Conservation (phyloP, 2,797 vertebrate genomes). For the Chaetophractus vellerosus region DNA sequence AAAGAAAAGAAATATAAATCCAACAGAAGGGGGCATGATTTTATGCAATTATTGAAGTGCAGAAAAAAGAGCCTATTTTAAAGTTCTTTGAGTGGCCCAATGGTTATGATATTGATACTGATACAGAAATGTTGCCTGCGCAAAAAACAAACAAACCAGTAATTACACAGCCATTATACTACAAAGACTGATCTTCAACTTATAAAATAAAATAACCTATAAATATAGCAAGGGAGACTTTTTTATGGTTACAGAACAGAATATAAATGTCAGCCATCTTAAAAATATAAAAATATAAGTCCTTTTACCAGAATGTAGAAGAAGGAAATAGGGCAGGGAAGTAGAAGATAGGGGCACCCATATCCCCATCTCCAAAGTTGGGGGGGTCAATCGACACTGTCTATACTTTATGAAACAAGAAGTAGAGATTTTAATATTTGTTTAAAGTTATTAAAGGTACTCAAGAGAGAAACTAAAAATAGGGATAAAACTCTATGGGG, state of each 20-base stretch:
- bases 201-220: slow-evolving; percentile 19
- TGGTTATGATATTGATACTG: not conserved
- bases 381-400: not conserved
- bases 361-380: not conserved
- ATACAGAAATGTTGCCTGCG: not conserved
- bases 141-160: not conserved
- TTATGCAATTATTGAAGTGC: not conserved
- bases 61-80: not conserved
- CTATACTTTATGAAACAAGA: not conserved
- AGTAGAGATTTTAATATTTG: not conserved
- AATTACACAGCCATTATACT: not conserved
- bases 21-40: not conserved
- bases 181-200: not conserved
- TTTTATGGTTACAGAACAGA: not conserved
- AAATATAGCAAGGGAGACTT: not conserved
- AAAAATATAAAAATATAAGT: slow-evolving; percentile 10
- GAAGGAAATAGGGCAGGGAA: not conserved
- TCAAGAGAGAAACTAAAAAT: too few species aligned
- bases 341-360: too few species aligned
- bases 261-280: not conserved
- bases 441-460: too few species aligned
- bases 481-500: too few species aligned
- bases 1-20: not conserved
- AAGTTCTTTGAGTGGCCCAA: not conserved
- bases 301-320: not conserved